Conservation (phyloP, 2,113 vertebrate genomes). For the Boulengeromyrus knoepffleri region DNA sequence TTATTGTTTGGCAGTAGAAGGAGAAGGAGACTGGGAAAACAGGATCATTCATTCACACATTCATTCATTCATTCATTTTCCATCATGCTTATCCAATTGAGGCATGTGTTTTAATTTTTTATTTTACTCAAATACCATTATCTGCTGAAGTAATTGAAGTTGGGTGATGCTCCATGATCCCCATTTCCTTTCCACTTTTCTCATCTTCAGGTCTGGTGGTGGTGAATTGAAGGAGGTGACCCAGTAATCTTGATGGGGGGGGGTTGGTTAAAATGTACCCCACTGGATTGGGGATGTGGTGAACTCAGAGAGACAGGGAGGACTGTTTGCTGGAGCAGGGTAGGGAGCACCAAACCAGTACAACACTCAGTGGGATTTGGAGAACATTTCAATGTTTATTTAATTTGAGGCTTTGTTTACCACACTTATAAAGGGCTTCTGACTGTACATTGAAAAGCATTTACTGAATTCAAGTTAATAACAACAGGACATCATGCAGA, state of each 20-base stretch:
- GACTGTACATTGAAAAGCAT: neutral
- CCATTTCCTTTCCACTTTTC: neutral
- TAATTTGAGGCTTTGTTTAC: neutral
- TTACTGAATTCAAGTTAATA: neutral
- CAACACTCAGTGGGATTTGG: neutral
- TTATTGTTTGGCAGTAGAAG: neutral
- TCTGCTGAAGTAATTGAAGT: neutral
- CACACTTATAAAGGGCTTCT: neutral
- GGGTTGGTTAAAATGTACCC: neutral
- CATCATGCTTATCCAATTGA: neutral
- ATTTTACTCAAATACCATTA: neutral
- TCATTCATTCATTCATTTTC: neutral
- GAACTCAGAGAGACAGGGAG: neutral
- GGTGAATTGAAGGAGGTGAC: neutral
- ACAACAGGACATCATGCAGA: neutral
- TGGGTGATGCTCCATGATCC: neutral
- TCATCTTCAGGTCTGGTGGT: neutral
- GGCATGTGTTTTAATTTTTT: neutral
- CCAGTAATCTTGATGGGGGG: neutral
- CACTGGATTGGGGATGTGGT: neutral
- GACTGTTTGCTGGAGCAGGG: neutral
- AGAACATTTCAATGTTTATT: neutral
- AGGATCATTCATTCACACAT: neutral
- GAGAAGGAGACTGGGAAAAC: neutral
- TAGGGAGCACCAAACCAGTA: neutral